A percentile compares a stretch with the other conserved stretches of the same genome.
Evolutionary conservation across 2,888 invertebrate species (phyloP).

Genomic region (Eupithecia abbreviata): DNA sequence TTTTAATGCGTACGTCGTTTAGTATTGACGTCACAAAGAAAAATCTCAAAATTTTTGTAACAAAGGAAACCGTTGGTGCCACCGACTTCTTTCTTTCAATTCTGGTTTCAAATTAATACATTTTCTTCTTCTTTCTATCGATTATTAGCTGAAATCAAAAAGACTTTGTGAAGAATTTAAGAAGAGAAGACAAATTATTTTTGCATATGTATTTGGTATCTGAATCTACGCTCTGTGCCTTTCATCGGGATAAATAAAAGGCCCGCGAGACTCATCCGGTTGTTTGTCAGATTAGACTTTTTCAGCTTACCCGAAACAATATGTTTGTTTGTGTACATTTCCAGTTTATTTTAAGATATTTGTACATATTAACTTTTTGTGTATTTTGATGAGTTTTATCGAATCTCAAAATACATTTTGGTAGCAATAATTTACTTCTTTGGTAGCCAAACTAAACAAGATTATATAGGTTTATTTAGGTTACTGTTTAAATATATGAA

Average conservation of each 20-base stretch:
- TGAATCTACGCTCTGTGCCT: conserved; percentile 4
- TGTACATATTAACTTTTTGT: conserved; percentile 17
- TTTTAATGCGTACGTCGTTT: neutral
- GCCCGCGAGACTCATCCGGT: conserved; percentile 6
- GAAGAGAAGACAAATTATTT: neutral
- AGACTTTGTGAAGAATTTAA: neutral
- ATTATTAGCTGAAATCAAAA: neutral
- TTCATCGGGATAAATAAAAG: conserved; percentile 21
- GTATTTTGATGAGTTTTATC: conserved; percentile 24
- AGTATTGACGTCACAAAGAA: neutral
- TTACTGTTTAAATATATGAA: neutral
- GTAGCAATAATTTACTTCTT: neutral
- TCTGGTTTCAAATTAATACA: neutral
- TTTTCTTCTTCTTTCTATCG: neutral
- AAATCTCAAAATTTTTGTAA: neutral
- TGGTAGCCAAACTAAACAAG: conserved; percentile 25
- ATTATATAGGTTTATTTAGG: neutral
- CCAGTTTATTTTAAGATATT: conserved; percentile 28
- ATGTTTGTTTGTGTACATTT: conserved; percentile 51
- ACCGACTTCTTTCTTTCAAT: neutral
- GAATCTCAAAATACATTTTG: conserved; percentile 23
- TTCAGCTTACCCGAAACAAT: conserved; percentile 21
- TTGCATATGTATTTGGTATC: neutral
- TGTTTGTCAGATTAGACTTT: conserved; percentile 17
- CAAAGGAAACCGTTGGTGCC: conserved; percentile 4